A percentile compares a stretch with the other conserved stretches of the same genome.
phyloP scores from a whole-genome alignment of 2,888 invertebrate species.

The Opisthograptis luteolata region DNA sequence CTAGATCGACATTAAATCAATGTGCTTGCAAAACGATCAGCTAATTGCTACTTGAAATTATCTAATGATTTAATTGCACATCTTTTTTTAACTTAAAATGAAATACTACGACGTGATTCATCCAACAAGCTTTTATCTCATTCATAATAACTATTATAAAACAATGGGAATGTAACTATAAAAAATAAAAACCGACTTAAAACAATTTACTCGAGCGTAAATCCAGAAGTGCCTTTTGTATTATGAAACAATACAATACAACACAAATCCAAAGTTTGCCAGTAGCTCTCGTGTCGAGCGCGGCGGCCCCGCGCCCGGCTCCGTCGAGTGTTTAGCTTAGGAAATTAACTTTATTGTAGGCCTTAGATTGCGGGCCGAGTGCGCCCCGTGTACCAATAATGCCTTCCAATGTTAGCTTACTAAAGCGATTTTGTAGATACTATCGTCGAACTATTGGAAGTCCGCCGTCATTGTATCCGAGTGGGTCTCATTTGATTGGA shows the following conservation, averaged over 20 bases:
- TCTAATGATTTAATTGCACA: no score
- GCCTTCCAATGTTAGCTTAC: slow-evolving; percentile 33
- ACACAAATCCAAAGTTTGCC: slow-evolving; percentile 27
- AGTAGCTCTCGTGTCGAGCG: slow-evolving; percentile 25
- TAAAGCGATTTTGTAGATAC: slow-evolving; percentile 38
- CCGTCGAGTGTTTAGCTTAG: slow-evolving; percentile 56
- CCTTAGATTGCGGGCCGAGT: slow-evolving; percentile 49
- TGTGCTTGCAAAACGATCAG: no score
- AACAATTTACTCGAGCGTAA: slow-evolving; percentile 11
- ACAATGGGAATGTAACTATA: slow-evolving; percentile 12
- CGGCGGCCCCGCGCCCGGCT: slow-evolving; percentile 13
- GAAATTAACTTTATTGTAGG: slow-evolving; percentile 69
- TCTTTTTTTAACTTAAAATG: neutral
- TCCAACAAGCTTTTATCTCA: no score
- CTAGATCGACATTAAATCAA: neutral
- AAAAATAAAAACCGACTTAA: slow-evolving; percentile 10
- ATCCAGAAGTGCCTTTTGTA: slow-evolving; percentile 29
- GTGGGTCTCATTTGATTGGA: slow-evolving; percentile 22
- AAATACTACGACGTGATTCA: slow-evolving; percentile 4
- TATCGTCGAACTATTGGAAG: slow-evolving; percentile 23
- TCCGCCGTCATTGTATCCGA: slow-evolving; percentile 19
- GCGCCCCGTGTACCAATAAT: slow-evolving; percentile 30
- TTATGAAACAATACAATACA: slow-evolving; percentile 24
- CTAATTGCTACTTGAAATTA: no score
- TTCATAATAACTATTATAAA: no score